Percentiles rank a stretch among this genome's conserved stretches.
Evolutionary conservation across 2,888 invertebrate genomes (phyloP).

Genomic region (Harpalus rufipes): DNA sequence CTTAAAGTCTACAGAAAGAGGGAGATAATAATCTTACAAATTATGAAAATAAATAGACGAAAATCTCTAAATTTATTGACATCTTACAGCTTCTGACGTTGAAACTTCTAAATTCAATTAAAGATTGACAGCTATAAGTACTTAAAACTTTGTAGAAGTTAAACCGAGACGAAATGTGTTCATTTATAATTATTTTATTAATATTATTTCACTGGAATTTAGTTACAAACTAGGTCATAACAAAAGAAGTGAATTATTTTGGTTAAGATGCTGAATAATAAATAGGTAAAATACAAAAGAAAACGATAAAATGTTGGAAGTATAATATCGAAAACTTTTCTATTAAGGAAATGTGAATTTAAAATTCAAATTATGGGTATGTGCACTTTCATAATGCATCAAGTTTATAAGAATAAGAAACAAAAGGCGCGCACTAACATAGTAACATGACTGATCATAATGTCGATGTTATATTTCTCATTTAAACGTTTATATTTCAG

Average conservation of each 20-base stretch:
- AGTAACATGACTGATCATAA: background rate
- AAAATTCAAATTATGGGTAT: background rate
- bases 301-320: background rate
- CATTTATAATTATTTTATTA: background rate
- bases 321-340: background rate
- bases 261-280: background rate
- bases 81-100: background rate
- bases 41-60: background rate
- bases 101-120: background rate
- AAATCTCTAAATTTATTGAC: background rate
- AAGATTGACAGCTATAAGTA: constrained; percentile 8
- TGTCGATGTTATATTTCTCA: background rate
- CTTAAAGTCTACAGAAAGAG: background rate
- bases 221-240: background rate
- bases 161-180: background rate
- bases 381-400: background rate
- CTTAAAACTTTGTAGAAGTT: constrained; percentile 5
- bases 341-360: background rate
- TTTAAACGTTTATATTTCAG: background rate
- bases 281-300: background rate
- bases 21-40: background rate
- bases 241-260: background rate
- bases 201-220: background rate
- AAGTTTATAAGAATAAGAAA: background rate
- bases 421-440: background rate